Evolutionary conservation across 1,140 invertebrate genomes (phyloP), one percentile per base, ranked within the genome.

Genomic region (Sminthurinus signatus): DNA sequence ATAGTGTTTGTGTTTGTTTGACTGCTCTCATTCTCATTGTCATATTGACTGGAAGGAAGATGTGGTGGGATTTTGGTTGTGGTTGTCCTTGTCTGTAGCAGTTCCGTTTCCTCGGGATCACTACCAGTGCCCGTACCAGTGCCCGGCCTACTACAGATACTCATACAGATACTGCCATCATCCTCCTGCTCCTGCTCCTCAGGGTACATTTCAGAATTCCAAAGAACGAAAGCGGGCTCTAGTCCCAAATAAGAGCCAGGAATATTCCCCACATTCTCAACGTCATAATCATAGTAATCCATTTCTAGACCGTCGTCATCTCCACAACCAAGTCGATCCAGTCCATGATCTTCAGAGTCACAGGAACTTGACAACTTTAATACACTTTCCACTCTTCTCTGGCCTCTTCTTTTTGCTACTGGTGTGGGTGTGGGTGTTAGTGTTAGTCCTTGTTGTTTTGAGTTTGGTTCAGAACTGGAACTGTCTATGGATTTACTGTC

Each of bases 271-370:
- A 65, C 67, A 48, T 72, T 72, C 17, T 42, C 15, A 8, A 69
- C 67, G 23, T 72, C 67, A 44, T 69, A 69, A 60, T 72, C 70
- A 36, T 72, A 72, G 43, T 72, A 72, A 51, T 72, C 70, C 70
- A 72, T 70, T 51, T 67, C 68, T 29, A 70, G 64, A 21, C 69
- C 70, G 31, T 66, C 61, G 28, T 70, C 69, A 23, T 48, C 44
- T 25, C 5, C 32, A 25, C 60, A 21, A 23, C 64, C 60, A 19
- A 25, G 31, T 32, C 65, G 42, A 21, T 64, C 46, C 31, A 25
- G 27, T 2, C 43, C 48, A n/a, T n/a, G n/a, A 46, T 43, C 28
- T 12, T 17, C 23, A 2, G 56, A 23, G 23, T 44, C 59, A 43
- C 56, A 28, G 2, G 56, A 54, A 10, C 48, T 28, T 14, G 63